A percentile compares a stretch with the other conserved stretches of the same genome.
phyloP scores from a whole-genome alignment of 2,888 invertebrate species.

The Melipona beecheii region DNA sequence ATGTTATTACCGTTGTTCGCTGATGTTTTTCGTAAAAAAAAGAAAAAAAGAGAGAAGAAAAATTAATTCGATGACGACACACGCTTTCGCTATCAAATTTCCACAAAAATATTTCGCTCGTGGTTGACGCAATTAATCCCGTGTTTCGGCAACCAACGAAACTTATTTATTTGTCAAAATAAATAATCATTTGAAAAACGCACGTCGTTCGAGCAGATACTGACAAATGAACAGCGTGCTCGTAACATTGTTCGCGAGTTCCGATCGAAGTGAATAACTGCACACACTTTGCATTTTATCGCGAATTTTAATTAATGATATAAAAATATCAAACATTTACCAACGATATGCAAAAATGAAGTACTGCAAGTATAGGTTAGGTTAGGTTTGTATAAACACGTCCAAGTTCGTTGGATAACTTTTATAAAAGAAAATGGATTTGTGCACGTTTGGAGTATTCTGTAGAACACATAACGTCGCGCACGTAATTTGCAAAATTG shows the following conservation, averaged over 20 bases:
- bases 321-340: neutral
- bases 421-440: too few species aligned
- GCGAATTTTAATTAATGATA: neutral
- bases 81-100: neutral
- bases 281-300: neutral
- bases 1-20: neutral
- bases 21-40: too few species aligned
- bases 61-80: too few species aligned
- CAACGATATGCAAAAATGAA: too few species aligned
- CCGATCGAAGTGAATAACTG: neutral
- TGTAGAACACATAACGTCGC: too few species aligned
- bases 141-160: neutral
- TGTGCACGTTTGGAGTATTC: too few species aligned
- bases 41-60: too few species aligned
- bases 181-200: neutral
- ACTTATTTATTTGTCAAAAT: neutral
- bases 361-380: too few species aligned
- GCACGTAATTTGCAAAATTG: too few species aligned
- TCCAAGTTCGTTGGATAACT: too few species aligned
- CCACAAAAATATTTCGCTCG: neutral
- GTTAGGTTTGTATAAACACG: too few species aligned
- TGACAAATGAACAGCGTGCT: neutral
- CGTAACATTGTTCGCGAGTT: neutral
- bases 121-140: neutral
- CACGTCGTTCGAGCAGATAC: neutral